Evolutionary conservation across 1,140 invertebrate species (phyloP), one percentile per base, ranked within the genome.

Genomic region (Achatina immaculata): DNA sequence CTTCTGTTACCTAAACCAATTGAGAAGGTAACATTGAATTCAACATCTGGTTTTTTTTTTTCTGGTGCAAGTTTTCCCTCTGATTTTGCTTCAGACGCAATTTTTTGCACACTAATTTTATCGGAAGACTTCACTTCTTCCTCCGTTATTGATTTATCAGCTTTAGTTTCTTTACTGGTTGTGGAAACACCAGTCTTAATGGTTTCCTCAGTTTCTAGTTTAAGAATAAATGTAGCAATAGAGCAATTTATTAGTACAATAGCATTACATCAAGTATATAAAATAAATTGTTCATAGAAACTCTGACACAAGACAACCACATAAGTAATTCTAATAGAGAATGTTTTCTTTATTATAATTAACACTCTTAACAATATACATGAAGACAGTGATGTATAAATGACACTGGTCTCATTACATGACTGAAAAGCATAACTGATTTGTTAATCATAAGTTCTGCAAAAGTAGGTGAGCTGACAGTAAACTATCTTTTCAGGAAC

Each of bases 1-100:
- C 7, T 34, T 31, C 58, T 16, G 31, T 62, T 62, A 62, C 58
- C 58, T 36, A 65, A 40, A 38, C 14, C 55, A 36, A 74, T 1
- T 40, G 40, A 45, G 2, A 74, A 51, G 31, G 28, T 31, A 51
- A 74, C 45, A 55, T 48, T 55, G 31, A 74, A 74, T 74, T 74
- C 45, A n/a, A 74, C 72, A 21, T 74, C 45, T 51, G n/a, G 43
- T 48, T 45, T 31, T 51, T 28, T 14, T 36, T 48, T 48, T 21
- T 2, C 43, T 28, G 45, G 45, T 48, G 1, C 43, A 51, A 24
- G 19, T n/a, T 28, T 55, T 74, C 51, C 68, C n/a, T 31, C 11
- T 31, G 65, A 16, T 34, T 36, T 34, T 36, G 3, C 65, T 55
- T 14, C 7, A 3, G 24, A 55, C 16, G 48, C 7, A 21, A 21